Evolutionary conservation across 2,888 invertebrate genomes (phyloP).

Genomic region (Lysandra bellargus): DNA sequence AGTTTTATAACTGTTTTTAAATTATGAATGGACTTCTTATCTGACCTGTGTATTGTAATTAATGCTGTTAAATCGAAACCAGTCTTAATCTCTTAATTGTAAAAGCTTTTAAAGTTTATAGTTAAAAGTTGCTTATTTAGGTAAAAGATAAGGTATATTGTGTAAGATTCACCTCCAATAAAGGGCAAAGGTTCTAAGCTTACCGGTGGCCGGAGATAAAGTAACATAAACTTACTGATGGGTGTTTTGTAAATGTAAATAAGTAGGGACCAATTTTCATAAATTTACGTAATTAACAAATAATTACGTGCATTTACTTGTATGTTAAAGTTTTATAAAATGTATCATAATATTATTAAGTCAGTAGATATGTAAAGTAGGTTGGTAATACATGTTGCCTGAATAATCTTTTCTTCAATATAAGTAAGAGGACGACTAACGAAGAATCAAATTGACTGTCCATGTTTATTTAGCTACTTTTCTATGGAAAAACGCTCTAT

Average conservation of each 20-base stretch:
- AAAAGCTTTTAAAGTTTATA: conserved; percentile 15
- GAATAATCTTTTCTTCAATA: too few species aligned
- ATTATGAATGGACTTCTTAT: conserved; percentile 16
- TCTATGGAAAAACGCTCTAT: too few species aligned
- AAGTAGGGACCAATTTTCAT: neutral
- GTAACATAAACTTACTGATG: neutral
- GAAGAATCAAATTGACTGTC: too few species aligned
- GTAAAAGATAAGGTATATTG: conserved; percentile 1
- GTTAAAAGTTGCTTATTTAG: conserved; percentile 6
- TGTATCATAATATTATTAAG: neutral
- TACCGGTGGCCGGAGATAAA: conserved; percentile 1
- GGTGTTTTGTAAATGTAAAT: neutral
- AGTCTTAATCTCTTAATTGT: conserved; percentile 2
- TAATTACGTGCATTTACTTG: neutral
- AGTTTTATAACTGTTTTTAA: neutral
- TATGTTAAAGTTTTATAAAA: neutral
- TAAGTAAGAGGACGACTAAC: too few species aligned
- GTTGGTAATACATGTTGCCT: neutral
- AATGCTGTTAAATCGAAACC: conserved; percentile 11
- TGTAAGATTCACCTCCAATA: neutral
- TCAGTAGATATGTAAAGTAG: neutral
- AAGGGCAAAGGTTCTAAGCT: conserved; percentile 22
- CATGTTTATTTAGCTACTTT: too few species aligned
- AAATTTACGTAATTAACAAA: conserved; percentile 7
- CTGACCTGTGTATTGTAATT: conserved; percentile 3